Evolutionary conservation across 2,888 invertebrate species (phyloP).

Genomic region (Elmis aenea): DNA sequence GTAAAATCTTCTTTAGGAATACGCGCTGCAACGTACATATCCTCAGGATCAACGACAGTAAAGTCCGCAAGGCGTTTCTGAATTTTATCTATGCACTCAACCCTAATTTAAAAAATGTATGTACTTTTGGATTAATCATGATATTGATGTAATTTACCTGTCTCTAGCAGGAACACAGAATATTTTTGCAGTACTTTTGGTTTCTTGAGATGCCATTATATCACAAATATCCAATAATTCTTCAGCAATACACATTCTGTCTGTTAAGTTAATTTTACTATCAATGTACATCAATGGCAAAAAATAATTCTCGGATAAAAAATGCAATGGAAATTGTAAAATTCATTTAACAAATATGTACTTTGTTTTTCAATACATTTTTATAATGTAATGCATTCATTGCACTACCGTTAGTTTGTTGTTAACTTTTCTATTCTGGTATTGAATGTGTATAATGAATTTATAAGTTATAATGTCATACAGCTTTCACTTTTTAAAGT

Average conservation of each 20-base stretch:
- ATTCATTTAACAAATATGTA: conserved; percentile 56
- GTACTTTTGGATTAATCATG: no score
- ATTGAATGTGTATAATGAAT: no score
- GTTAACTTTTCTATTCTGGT: no score
- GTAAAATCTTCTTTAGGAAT: conserved; percentile 68
- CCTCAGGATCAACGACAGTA: conserved; percentile 78
- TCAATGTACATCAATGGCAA: conserved; percentile 11
- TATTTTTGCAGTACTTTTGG: conserved; percentile 54
- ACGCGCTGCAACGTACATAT: conserved; percentile 78
- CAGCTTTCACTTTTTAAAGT: background rate
- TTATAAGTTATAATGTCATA: no score
- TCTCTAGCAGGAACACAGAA: conserved; percentile 68
- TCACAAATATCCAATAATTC: conserved; percentile 59
- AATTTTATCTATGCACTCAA: conserved; percentile 72
- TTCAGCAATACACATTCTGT: conserved; percentile 71
- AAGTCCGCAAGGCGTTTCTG: conserved; percentile 75
- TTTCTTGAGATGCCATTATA: conserved; percentile 60
- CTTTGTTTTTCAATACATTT: background rate
- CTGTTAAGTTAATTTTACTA: conserved; percentile 51
- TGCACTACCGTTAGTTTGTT: conserved; percentile 33
- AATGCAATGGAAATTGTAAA: conserved; percentile 12
- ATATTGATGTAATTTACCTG: no score
- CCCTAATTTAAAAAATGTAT: no score
- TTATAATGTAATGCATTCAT: no score
- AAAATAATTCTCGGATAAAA: conserved; percentile 11